These are phyloP conservation scores for Leptinotarsa juncta DNA, from an alignment of 2,888 invertebrate genomes.

Conservation along the genomic window DNA sequence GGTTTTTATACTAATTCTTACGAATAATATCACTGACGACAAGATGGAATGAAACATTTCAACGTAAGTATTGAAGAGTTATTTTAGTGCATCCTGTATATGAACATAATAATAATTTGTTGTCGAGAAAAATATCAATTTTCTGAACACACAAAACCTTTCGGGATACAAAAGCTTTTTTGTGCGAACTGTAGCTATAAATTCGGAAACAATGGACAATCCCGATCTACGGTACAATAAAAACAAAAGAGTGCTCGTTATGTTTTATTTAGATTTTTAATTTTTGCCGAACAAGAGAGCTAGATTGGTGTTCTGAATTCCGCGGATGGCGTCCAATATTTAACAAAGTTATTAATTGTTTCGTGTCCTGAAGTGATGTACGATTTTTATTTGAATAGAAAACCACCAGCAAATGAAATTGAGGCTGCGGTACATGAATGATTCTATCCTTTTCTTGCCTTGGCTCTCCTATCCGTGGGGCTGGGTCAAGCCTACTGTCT, in stretches of 20 bases:
- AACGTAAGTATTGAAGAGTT: slow-evolving; percentile 14
- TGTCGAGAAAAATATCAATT: slow-evolving; percentile 51
- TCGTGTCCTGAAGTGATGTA: slow-evolving; percentile 59
- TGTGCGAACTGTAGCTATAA: slow-evolving; percentile 57
- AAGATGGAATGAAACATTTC: background rate
- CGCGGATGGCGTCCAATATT: slow-evolving; percentile 56
- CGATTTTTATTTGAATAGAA: slow-evolving; percentile 61
- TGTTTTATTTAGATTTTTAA: slow-evolving; percentile 64
- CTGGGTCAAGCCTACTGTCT: slow-evolving; percentile 38
- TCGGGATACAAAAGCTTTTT: slow-evolving; percentile 52
- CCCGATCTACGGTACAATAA: slow-evolving; percentile 60
- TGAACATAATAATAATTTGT: slow-evolving; percentile 42
- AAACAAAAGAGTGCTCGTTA: slow-evolving; percentile 61
- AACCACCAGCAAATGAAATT: slow-evolving; percentile 51
- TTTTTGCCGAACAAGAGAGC: slow-evolving; percentile 58
- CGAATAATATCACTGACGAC: too few species aligned
- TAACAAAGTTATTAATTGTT: slow-evolving; percentile 62
- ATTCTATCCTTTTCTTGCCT: slow-evolving; percentile 31
- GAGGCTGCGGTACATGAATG: slow-evolving; percentile 50
- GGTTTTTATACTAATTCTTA: too few species aligned
- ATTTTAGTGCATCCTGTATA: slow-evolving; percentile 25
- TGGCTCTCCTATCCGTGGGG: slow-evolving; percentile 40
- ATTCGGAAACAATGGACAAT: slow-evolving; percentile 62
- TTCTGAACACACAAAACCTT: slow-evolving; percentile 49
- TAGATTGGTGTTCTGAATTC: slow-evolving; percentile 55